Evolutionary conservation across 2,797 vertebrate genomes (phyloP), one percentile per base, ranked within the genome.

Genomic region (Silurus lanzhouensis): DNA sequence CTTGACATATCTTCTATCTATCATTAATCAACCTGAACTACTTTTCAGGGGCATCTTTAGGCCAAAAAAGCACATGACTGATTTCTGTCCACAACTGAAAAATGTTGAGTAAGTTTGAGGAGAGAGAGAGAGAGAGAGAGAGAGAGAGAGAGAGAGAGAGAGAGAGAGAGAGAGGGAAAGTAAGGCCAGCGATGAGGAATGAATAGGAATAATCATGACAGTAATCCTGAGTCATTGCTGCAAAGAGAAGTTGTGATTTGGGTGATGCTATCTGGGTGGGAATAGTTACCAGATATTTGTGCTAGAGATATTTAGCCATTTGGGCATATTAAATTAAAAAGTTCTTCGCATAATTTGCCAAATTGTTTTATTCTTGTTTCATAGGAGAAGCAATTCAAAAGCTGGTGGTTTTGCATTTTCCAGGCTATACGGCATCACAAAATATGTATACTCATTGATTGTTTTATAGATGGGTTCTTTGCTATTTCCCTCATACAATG

Each of bases 11-110:
- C 38, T 80, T 48, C 77, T 1, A 46, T 14, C 60, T 48, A 64
- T 80, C 20, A 15, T 80, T 64, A 48, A 48, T 80, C 77, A 64
- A 48, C 77, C 38, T 63, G 77, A 44, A 63, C 22, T 64, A 46
- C 60, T 80, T 44, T 77, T 61, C 38, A 7, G 46, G 61, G 38
- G 12, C 20, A 7, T 60, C 27, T 60, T 77, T 38, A 38, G 38
- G 19, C 27, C 31, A 78, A 58, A 61, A 61, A 38, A 61, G 27
- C 57, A 60, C 57, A 78, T 78, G 58, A 78, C 31, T 38, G 52
- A 31, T 15, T 57, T 77, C 19, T 7, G 19, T 78, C 19, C 13
- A 20, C 58, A 78, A 8, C 1, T 6, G 19, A 61, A 78, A 61
- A 22, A 61, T 22, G 27, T 22, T 31, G 57, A 76, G 15, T 22